A percentile compares a stretch with the other conserved stretches of the same genome.
phyloP scores from a whole-genome alignment of 1,140 invertebrate genomes.

The Drosophila lowei region DNA sequence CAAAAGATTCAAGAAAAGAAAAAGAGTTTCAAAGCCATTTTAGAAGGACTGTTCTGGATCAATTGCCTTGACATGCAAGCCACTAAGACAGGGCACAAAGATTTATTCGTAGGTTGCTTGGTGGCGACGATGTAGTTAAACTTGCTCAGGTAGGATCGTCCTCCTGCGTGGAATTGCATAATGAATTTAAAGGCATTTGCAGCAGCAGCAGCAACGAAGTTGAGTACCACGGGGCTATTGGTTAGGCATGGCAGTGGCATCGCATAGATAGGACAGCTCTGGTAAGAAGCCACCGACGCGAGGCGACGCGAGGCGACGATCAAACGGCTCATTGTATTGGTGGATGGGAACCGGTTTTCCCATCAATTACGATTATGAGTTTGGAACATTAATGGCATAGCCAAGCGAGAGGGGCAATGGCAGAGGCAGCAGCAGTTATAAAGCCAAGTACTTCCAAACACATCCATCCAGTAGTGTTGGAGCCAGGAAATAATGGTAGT shows the following conservation, averaged over 20 bases:
- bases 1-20: constrained; percentile 65
- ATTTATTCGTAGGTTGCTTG: not conserved
- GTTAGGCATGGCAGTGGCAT: too few species aligned
- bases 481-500: not conserved
- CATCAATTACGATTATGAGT: constrained; percentile 72
- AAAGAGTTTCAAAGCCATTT: too few species aligned
- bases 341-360: too few species aligned
- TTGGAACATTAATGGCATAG: constrained; percentile 75
- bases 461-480: not conserved
- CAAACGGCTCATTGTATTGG: constrained; percentile 17
- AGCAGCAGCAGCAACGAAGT: too few species aligned
- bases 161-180: not conserved
- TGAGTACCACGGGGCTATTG: too few species aligned
- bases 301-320: not conserved
- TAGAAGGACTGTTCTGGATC: constrained; percentile 15
- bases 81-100: not conserved
- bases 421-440: not conserved
- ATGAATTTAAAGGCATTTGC: not conserved
- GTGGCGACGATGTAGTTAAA: too few species aligned
- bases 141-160: too few species aligned
- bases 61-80: constrained; percentile 5
- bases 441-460: not conserved
- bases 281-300: constrained; percentile 26
- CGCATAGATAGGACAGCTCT: constrained; percentile 46
- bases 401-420: not conserved